These are phyloP conservation scores for Notoglanidium macrostoma DNA, from an alignment of 2,797 vertebrate species.

Conservation along the genomic window DNA sequence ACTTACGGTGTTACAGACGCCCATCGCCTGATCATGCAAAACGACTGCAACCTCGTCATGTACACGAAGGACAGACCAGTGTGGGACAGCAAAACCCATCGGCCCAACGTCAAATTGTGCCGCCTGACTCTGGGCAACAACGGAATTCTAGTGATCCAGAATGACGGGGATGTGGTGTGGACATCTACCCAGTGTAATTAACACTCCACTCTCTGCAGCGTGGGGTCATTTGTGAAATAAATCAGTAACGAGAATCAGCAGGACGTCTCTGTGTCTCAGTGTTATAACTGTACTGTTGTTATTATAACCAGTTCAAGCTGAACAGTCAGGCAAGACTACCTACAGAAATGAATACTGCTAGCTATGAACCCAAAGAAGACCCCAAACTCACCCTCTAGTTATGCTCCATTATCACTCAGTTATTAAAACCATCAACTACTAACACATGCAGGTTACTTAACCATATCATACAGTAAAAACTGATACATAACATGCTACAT, in stretches of 20 bases:
- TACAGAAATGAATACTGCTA: no score
- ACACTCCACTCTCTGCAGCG: conserved; percentile 35
- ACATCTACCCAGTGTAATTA: conserved; percentile 11
- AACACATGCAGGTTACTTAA: no score
- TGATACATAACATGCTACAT: no score
- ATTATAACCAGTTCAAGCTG: no score
- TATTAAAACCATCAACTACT: no score
- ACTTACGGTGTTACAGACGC: not conserved
- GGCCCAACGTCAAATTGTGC: fast-evolving
- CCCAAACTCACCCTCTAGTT: no score
- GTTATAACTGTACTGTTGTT: not conserved
- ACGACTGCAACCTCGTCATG: conserved; percentile 45
- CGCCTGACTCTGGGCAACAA: conserved; percentile 33
- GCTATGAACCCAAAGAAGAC: no score
- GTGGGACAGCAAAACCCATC: conserved; percentile 17
- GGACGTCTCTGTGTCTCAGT: not conserved
- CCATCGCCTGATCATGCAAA: conserved; percentile 42
- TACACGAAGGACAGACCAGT: not conserved
- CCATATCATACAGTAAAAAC: no score
- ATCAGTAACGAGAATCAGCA: not conserved
- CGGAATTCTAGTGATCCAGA: conserved; percentile 36
- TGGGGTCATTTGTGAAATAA: not conserved
- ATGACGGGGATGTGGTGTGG: conserved; percentile 46
- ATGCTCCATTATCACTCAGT: no score
- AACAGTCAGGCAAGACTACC: no score